These are phyloP conservation scores for Drosophila fuyamai DNA, from an alignment of 1,140 invertebrate genomes.

Conservation along the genomic window DNA sequence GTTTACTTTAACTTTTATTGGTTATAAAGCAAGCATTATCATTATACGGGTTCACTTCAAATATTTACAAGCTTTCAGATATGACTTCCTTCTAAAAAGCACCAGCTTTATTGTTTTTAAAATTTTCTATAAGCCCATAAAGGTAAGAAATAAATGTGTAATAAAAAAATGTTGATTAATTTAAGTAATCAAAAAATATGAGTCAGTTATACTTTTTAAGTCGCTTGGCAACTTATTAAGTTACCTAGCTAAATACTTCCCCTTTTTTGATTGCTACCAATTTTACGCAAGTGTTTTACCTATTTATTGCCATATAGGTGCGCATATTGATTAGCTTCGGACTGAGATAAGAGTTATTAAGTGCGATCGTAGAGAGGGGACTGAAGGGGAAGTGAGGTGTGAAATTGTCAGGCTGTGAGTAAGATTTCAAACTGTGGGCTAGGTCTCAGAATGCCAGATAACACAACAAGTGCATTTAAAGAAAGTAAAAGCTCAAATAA, in stretches of 20 bases:
- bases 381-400: background rate
- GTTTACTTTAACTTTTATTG: background rate
- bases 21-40: background rate
- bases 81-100: background rate
- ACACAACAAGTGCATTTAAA: background rate
- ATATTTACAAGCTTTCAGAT: background rate
- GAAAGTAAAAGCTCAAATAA: background rate
- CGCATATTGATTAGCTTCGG: conserved; percentile 15
- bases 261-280: conserved; percentile 5
- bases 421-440: background rate
- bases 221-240: background rate
- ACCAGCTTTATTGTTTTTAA: too few species aligned
- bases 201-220: background rate
- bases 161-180: background rate
- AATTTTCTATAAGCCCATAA: too few species aligned
- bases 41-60: background rate
- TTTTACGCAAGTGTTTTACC: conserved; percentile 3
- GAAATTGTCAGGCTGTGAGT: background rate
- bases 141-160: background rate
- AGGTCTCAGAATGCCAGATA: background rate
- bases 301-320: conserved; percentile 9
- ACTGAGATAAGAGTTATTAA: conserved; percentile 13
- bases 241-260: conserved; percentile 16
- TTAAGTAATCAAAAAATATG: background rate
- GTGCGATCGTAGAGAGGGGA: background rate